These are phyloP conservation scores for Sphyrna mokarran DNA, from an alignment of 2,113 vertebrate genomes.

Conservation along the genomic window DNA sequence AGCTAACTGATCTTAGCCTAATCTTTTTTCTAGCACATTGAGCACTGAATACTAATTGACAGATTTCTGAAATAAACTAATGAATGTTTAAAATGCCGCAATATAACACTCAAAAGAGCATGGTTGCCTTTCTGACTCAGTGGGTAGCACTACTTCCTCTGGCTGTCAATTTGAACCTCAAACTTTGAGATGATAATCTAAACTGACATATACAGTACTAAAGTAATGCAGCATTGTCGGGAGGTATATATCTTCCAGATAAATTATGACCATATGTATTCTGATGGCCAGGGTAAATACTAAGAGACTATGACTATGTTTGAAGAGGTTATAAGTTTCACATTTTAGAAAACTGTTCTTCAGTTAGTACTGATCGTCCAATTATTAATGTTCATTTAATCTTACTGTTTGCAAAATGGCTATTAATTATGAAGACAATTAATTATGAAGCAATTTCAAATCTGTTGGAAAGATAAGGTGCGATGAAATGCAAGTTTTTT, in stretches of 20 bases:
- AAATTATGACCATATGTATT: neutral
- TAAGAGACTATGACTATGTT: neutral
- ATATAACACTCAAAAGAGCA: neutral
- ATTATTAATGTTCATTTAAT: neutral
- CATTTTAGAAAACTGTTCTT: neutral
- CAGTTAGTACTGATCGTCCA: neutral
- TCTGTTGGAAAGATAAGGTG: neutral
- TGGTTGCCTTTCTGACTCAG: neutral
- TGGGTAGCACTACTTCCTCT: neutral
- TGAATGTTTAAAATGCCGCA: neutral
- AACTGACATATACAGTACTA: neutral
- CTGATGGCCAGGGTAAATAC: neutral
- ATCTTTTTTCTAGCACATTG: neutral
- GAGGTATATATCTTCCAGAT: neutral
- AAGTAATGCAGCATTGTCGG: neutral
- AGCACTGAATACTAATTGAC: neutral
- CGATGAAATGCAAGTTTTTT: neutral
- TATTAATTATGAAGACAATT: neutral
- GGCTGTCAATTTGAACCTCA: neutral
- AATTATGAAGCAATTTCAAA: neutral
- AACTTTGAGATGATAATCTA: neutral
- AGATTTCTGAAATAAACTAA: neutral
- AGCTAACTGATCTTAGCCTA: slow-evolving; percentile 4
- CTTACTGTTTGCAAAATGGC: neutral
- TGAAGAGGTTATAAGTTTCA: neutral